phyloP scores from a whole-genome alignment of 2,797 vertebrate genomes.

The Holocentrus rufus region DNA sequence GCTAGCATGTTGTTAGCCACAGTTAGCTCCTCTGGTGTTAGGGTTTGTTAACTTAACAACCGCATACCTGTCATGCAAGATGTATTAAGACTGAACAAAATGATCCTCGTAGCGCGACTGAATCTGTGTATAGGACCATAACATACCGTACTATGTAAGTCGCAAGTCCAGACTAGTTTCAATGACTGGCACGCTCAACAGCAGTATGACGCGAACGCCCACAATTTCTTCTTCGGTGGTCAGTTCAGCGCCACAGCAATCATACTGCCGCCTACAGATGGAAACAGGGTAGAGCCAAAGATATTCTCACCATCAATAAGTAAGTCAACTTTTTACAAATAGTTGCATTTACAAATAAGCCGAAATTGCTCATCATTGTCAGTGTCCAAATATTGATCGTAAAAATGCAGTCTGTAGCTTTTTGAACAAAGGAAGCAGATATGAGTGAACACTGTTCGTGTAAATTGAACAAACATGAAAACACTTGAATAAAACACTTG shows the following conservation, averaged over 20 bases:
- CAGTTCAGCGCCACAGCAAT: background rate
- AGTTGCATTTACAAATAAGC: no score
- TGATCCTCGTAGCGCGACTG: accelerated
- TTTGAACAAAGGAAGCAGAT: no score
- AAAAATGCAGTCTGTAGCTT: no score
- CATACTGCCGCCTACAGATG: conserved; percentile 22
- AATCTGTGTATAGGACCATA: accelerated
- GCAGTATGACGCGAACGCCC: conserved; percentile 30
- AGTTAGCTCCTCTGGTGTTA: background rate
- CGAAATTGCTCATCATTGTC: no score
- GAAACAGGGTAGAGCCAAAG: no score
- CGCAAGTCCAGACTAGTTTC: conserved; percentile 42
- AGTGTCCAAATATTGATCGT: no score
- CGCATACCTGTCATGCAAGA: background rate
- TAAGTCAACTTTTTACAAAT: no score
- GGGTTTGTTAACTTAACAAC: accelerated
- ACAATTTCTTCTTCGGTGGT: conserved; percentile 2
- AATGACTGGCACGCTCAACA: conserved; percentile 37
- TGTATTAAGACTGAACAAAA: background rate
- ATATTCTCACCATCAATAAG: no score
- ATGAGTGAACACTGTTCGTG: no score
- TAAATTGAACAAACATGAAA: no score
- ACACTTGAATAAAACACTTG: no score
- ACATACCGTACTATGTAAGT: background rate
- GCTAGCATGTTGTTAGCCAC: conserved; percentile 39